These are phyloP conservation scores for Caenorhabditis plicata DNA, from an alignment of 2,888 invertebrate genomes.

Conservation along the genomic window DNA sequence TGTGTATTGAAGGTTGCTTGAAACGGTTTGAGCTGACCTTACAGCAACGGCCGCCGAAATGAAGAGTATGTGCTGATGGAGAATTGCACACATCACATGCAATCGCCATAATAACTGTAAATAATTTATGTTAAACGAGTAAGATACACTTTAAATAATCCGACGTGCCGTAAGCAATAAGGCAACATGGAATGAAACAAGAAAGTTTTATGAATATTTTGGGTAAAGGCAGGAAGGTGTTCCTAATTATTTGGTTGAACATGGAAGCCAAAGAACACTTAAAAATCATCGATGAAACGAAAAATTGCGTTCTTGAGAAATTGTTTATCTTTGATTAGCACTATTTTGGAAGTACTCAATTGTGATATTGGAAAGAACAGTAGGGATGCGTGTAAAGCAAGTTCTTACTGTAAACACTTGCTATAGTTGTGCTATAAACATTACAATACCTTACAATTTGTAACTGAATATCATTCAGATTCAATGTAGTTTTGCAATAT, in stretches of 20 bases:
- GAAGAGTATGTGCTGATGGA: conserved; percentile 40
- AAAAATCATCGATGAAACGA: background rate
- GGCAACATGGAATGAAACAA: no score
- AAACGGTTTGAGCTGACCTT: conserved; percentile 5
- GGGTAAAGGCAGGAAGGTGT: background rate
- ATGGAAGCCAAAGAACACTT: conserved; percentile 5
- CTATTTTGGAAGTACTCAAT: no score
- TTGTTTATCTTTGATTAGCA: no score
- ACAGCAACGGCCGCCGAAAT: conserved; percentile 41
- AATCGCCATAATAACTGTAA: conserved; percentile 13
- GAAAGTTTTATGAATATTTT: background rate
- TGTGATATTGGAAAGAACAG: no score
- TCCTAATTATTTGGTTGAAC: background rate
- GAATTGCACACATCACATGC: conserved; percentile 43
- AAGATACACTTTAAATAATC: background rate
- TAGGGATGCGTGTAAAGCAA: no score
- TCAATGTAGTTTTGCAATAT: no score
- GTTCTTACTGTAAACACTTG: no score
- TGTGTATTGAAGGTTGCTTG: background rate
- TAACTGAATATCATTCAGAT: no score
- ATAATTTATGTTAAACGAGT: background rate
- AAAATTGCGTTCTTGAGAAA: no score
- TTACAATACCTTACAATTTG: no score
- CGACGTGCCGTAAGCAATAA: no score
- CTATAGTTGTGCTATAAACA: no score